phyloP scores from a whole-genome alignment of 2,888 invertebrate species.

The Drosophila eohydei region DNA sequence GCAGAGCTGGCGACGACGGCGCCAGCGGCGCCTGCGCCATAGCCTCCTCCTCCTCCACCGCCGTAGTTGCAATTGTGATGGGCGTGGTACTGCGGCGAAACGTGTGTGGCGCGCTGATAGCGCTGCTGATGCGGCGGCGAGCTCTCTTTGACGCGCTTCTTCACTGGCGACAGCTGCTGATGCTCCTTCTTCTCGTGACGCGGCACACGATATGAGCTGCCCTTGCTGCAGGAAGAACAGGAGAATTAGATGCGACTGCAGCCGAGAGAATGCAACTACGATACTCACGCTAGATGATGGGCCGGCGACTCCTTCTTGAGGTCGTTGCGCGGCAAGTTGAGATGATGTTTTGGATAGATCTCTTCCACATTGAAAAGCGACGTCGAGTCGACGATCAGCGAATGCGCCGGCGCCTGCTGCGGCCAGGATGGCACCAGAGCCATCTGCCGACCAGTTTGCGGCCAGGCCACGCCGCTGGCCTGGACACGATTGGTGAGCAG shows the following conservation, averaged over 20 bases:
- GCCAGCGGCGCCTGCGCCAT: slow-evolving; percentile 56
- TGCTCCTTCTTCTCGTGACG: slow-evolving; percentile 92
- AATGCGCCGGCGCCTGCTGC: slow-evolving; percentile 90
- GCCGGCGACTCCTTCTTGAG: slow-evolving; percentile 87
- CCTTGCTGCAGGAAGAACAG: slow-evolving; percentile 71
- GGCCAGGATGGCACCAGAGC: slow-evolving; percentile 94
- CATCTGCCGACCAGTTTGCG: slow-evolving; percentile 88
- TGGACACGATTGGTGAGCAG: slow-evolving; percentile 87
- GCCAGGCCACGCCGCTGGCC: slow-evolving; percentile 85
- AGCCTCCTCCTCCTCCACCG: slow-evolving; percentile 62
- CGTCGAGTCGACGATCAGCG: slow-evolving; percentile 91
- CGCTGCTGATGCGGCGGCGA: slow-evolving; percentile 91
- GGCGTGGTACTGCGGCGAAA: slow-evolving; percentile 84
- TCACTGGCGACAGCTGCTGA: slow-evolving; percentile 97
- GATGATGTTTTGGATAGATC: slow-evolving; percentile 87
- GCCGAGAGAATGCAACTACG: too few relatives aligned
- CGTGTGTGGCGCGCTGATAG: slow-evolving; percentile 84
- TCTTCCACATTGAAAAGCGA: slow-evolving; percentile 89
- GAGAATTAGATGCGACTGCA: background rate
- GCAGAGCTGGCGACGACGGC: slow-evolving; percentile 61
- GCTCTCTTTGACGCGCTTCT: slow-evolving; percentile 98
- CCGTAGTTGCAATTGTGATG: slow-evolving; percentile 84
- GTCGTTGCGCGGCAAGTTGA: slow-evolving; percentile 87
- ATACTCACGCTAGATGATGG: slow-evolving; percentile 85
- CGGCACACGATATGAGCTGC: slow-evolving; percentile 85